Percentiles rank a stretch among this genome's conserved stretches.
Conservation (phyloP, 2,113 vertebrate species). For the Tor tambroides region DNA sequence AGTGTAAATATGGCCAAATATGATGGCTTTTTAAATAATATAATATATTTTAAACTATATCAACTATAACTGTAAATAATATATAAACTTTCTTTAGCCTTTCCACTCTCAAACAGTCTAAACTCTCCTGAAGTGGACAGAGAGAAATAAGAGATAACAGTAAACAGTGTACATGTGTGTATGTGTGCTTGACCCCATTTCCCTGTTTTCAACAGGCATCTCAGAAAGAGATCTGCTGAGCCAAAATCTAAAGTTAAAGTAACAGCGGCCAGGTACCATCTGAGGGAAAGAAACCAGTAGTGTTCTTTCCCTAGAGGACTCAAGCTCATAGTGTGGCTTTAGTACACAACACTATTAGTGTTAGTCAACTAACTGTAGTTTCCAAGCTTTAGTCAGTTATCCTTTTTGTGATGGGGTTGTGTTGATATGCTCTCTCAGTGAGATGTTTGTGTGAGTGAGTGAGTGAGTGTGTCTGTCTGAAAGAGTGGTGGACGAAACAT, state of each 20-base stretch:
- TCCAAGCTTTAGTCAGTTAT: neutral
- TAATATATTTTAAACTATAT: no score
- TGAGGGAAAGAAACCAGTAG: conserved; percentile 51
- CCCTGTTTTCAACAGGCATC: conserved; percentile 47
- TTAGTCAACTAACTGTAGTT: conserved; percentile 34
- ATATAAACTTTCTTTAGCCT: neutral
- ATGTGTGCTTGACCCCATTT: conserved; percentile 27
- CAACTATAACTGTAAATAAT: neutral
- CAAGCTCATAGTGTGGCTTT: conserved; percentile 14
- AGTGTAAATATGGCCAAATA: neutral
- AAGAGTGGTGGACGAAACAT: conserved; percentile 1
- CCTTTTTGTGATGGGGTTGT: neutral
- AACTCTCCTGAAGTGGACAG: neutral
- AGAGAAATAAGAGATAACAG: neutral
- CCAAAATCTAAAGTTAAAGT: conserved; percentile 54
- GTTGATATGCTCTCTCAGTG: neutral
- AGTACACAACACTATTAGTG: neutral
- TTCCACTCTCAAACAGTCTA: neutral
- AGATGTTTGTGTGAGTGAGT: neutral
- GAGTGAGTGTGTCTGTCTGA: neutral
- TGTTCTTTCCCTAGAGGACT: conserved; percentile 48
- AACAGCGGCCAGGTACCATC: conserved; percentile 57
- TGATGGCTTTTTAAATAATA: neutral
- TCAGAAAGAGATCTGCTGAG: conserved; percentile 58
- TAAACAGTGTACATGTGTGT: conserved; percentile 4